phyloP scores from a whole-genome alignment of 2,888 invertebrate species.

The Lordiphosa andalusiaca region DNA sequence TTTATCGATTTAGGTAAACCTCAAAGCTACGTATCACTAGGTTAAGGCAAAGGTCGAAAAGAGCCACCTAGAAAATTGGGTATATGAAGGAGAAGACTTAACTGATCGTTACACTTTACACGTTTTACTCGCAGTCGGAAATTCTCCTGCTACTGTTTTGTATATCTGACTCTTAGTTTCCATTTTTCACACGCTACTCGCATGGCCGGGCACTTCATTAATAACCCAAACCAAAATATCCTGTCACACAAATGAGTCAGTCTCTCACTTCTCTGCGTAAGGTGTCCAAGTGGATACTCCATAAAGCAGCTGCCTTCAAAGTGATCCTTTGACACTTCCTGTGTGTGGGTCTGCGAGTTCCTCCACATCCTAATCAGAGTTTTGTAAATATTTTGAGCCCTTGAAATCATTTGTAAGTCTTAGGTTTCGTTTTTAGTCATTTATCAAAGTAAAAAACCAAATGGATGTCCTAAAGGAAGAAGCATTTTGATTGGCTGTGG shows the following conservation, averaged over 20 bases:
- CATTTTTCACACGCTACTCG: conserved; percentile 52
- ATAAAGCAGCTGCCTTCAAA: background rate
- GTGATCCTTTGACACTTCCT: conserved; percentile 32
- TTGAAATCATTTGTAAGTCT: conserved; percentile 30
- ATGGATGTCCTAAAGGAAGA: background rate
- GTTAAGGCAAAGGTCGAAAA: too few species aligned
- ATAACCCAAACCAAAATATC: conserved; percentile 34
- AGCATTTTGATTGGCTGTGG: conserved; percentile 33
- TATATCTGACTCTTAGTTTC: conserved; percentile 3
- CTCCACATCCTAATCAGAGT: too few species aligned
- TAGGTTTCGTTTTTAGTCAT: conserved; percentile 28
- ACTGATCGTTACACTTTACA: background rate
- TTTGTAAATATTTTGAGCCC: conserved; percentile 45
- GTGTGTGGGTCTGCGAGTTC: conserved; percentile 11
- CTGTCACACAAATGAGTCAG: conserved; percentile 30
- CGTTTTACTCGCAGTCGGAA: background rate
- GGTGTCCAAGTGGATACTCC: conserved; percentile 38
- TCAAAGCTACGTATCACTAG: too few species aligned
- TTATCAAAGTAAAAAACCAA: conserved; percentile 13
- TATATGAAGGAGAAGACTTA: too few species aligned
- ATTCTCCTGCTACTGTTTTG: background rate
- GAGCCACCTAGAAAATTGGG: too few species aligned
- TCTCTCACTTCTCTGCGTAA: conserved; percentile 14
- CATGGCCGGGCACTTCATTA: conserved; percentile 37
- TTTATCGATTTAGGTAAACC: too few species aligned